Evolutionary conservation across 2,888 invertebrate species (phyloP).

Genomic region (Drosophila testacea): DNA sequence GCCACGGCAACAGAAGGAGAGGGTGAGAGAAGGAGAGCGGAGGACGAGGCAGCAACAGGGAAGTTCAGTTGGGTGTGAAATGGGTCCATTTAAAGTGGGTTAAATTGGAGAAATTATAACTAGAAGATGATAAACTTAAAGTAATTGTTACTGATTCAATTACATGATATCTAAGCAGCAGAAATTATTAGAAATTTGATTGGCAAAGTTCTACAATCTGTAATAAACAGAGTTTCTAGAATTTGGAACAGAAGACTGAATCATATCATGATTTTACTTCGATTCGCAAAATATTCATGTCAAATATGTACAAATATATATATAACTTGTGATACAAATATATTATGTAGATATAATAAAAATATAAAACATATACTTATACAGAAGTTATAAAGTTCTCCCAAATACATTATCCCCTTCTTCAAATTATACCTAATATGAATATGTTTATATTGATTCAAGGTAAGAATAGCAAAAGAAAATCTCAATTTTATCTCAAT

Average conservation of each 20-base stretch:
- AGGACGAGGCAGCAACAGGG: neutral
- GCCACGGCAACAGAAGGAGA: constrained; percentile 11
- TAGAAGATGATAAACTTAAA: neutral
- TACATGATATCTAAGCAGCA: neutral
- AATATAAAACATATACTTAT: no score
- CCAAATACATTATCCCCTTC: no score
- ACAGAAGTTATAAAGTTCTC: no score
- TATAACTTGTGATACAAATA: no score
- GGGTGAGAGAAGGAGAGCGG: neutral
- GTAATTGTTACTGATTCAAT: neutral
- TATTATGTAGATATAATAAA: no score
- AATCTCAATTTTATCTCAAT: constrained; percentile 21
- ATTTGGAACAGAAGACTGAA: no score
- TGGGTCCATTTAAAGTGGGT: neutral
- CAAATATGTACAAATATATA: no score
- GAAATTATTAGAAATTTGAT: neutral
- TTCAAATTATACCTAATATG: neutral
- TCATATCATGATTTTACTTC: no score
- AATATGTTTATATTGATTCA: constrained; percentile 6
- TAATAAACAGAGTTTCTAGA: neutral
- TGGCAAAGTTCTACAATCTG: neutral
- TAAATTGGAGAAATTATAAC: constrained; percentile 2
- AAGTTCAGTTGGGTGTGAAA: neutral
- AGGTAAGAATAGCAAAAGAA: constrained; percentile 2
- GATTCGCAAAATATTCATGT: no score